Evolutionary conservation across 92 coral and sea anemone genomes (phyloP).

Genomic region (Anthopleura xanthogrammica): DNA sequence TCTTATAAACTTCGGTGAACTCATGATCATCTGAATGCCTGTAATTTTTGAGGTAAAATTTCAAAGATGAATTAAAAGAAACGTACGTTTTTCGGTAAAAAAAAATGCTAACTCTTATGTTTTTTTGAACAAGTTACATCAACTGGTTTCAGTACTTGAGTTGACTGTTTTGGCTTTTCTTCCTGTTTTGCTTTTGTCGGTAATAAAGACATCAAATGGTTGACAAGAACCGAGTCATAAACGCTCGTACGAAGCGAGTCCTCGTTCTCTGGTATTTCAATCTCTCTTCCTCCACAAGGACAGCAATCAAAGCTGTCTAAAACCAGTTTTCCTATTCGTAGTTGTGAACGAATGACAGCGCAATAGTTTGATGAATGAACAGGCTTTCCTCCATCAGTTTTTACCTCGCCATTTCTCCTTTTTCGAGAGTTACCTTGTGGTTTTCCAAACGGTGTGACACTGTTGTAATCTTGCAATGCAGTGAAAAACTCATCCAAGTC

Average conservation of each 20-base stretch:
- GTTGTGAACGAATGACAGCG: conserved; percentile 24
- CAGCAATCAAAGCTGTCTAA: conserved; percentile 2
- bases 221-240: conserved; percentile 25
- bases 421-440: background rate
- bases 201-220: conserved; percentile 27
- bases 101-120: no score
- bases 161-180: background rate
- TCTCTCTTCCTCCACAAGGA: conserved; percentile 25
- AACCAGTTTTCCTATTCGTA: background rate
- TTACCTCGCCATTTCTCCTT: background rate
- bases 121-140: background rate
- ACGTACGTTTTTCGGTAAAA: no score
- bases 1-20: no score
- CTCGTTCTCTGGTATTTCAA: conserved; percentile 5
- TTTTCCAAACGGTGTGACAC: conserved; percentile 37
- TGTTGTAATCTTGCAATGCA: conserved; percentile 19
- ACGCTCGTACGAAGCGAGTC: background rate
- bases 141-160: background rate
- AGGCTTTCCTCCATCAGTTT: background rate
- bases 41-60: no score
- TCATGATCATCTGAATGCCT: no score
- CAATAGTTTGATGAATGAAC: background rate
- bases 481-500: conserved; percentile 39
- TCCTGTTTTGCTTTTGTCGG: conserved; percentile 4
- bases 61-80: no score